Base-by-base conservation (phyloP, 2,888 invertebrate genomes). In the Melanophora roralis region DNA sequence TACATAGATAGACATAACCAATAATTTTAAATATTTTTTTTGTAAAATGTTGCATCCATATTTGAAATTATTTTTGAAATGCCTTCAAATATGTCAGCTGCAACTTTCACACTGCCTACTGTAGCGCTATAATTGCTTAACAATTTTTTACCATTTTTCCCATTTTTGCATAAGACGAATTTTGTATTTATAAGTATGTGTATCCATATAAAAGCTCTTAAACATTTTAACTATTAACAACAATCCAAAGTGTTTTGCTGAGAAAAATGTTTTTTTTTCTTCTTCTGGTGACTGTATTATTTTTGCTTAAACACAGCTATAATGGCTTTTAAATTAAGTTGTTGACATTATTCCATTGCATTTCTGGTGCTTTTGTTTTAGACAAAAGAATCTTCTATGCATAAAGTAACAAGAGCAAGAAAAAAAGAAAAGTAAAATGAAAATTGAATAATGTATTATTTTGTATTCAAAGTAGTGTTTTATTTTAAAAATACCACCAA, bases 311-410 rank as follows among this genome's bases (percentile, higher is more conserved):
- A 72, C 71, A 72, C 80, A 72, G 43, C 57, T 76, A 72, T 80
- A 80, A 80, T 80, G 80, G 80, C 72, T 80, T 80, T 76, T 80
- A 80, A 80, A 80, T 80, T 80, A 80, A 80, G 80, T 80, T 80
- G 76, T 80, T 80, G 80, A 80, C 80, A 80, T 80, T 80, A 80
- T 80, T 76, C 51, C 80, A 72, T 72, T 55, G 62, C 12, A 68
- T 68, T 76, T 68, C 62, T 67, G 62, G 43, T 59, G 72, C 62
- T 72, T 64, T 80, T 72, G 62, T 80, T 76, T 51, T 9, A 68
- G 68, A 72, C 53, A 74, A 74, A 65, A 43, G 43, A 64, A 57
- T 36, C 43, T 40, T 65, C 40, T 43, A 47, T 38, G 32, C 3
- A 23, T 6, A 11, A 19, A 40, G n/a, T 47, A 16, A 40, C 27